Percentiles rank a stretch among this genome's conserved stretches.
These are phyloP conservation scores for Dipodomys spectabilis DNA, from an alignment of 2,113 vertebrate genomes.

Conservation along the genomic window DNA sequence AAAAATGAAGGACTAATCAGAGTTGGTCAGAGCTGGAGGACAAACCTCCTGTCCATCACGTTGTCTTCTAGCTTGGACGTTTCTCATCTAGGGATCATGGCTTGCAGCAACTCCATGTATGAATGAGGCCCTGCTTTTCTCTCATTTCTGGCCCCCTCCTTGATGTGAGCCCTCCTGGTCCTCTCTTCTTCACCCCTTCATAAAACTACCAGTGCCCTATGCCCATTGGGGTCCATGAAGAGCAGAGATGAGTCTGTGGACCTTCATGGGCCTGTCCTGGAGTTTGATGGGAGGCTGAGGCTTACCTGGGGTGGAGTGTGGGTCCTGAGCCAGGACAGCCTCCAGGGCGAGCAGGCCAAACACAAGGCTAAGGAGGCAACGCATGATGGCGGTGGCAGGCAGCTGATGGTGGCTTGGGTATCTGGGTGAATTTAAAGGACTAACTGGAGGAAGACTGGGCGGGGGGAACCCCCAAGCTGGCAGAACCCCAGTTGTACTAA, in stretches of 20 bases:
- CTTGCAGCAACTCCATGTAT: too few relatives aligned
- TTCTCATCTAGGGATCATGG: not conserved
- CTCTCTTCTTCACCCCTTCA: not conserved
- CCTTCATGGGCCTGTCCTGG: not conserved
- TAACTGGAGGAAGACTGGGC: not conserved
- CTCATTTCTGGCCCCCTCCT: not conserved
- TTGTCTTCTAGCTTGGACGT: not conserved
- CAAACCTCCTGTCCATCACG: not conserved
- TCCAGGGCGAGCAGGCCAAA: constrained; percentile 51
- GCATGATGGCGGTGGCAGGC: constrained; percentile 20
- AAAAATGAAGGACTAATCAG: not conserved
- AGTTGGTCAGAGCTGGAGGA: not conserved
- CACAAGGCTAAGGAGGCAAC: not conserved
- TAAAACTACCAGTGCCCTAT: not conserved
- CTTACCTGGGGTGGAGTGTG: constrained; percentile 77
- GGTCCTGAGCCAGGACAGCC: constrained; percentile 81
- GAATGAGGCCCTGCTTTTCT: not conserved
- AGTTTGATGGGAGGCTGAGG: not conserved
- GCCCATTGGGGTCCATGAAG: constrained; percentile 62
- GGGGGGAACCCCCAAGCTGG: not conserved
- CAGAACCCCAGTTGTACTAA: accelerated
- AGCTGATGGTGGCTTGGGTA: not conserved
- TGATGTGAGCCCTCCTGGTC: not conserved
- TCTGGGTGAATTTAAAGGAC: constrained; percentile 33
- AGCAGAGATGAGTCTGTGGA: constrained; percentile 62